phyloP scores from a whole-genome alignment of 1,140 invertebrate genomes.

The Aphaenogaster ashmeadi region DNA sequence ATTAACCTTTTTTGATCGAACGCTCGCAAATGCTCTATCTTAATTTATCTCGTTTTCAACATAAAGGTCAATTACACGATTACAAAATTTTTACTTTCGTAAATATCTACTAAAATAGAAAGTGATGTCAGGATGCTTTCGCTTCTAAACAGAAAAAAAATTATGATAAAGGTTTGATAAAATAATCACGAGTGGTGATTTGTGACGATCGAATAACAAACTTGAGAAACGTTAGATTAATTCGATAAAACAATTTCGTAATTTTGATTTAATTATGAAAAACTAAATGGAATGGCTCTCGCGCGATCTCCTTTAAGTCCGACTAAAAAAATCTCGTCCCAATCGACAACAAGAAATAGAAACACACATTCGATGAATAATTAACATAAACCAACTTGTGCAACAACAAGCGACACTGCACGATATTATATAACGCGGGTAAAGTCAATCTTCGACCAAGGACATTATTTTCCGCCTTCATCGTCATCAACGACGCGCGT shows the following conservation, averaged over 20 bases:
- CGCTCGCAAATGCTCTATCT: not conserved
- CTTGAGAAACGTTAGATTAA: not conserved
- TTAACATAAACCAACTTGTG: constrained; percentile 39
- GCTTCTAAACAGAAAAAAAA: not conserved
- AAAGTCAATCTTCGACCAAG: constrained; percentile 53
- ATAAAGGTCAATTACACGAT: constrained; percentile 19
- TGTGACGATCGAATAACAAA: not conserved
- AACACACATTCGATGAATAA: constrained; percentile 45
- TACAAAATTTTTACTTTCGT: constrained; percentile 23
- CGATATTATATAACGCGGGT: constrained; percentile 38
- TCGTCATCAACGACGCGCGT: constrained; percentile 25
- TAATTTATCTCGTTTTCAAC: constrained; percentile 16
- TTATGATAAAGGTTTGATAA: not conserved
- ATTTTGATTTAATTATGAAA: not conserved
- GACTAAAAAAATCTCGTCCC: not conserved
- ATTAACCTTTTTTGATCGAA: not conserved
- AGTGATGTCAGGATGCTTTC: not conserved
- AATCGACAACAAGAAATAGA: constrained; percentile 29
- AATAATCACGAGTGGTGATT: not conserved
- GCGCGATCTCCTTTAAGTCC: not conserved
- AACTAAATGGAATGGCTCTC: not conserved
- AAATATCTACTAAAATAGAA: not conserved
- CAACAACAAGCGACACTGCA: constrained; percentile 34
- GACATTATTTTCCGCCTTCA: constrained; percentile 39
- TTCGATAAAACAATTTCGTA: not conserved